phyloP scores from a whole-genome alignment of 2,888 invertebrate species.

The Patella pellucida region DNA sequence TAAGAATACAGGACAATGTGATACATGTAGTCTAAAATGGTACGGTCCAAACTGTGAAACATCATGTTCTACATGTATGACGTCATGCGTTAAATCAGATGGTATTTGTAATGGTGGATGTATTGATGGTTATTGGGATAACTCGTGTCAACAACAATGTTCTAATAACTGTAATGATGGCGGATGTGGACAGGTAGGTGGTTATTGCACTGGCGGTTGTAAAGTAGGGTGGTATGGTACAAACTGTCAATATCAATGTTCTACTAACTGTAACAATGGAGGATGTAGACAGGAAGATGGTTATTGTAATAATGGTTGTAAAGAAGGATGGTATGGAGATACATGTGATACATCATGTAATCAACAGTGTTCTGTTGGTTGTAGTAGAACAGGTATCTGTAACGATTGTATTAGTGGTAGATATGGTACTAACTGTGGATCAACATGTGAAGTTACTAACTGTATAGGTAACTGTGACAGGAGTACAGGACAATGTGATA shows the following conservation, averaged over 20 bases:
- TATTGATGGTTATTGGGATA: neutral
- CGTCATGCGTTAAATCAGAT: neutral
- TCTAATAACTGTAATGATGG: neutral
- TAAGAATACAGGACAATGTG: no score
- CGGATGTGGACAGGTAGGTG: neutral
- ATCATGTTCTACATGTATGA: neutral
- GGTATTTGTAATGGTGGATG: neutral
- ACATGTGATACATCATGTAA: neutral
- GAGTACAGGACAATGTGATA: neutral
- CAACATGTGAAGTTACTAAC: no score
- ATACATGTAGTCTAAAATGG: no score
- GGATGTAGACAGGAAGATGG: neutral
- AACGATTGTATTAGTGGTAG: no score
- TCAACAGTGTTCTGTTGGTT: no score
- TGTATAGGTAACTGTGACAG: no score
- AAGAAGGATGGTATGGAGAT: conserved; percentile 6
- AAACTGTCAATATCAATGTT: neutral
- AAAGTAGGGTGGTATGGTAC: neutral
- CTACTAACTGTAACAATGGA: neutral
- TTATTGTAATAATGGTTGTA: neutral
- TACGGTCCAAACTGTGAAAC: no score
- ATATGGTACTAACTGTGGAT: no score
- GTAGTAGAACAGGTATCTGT: no score
- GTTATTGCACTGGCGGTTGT: neutral
- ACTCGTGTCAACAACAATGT: neutral